Conservation (phyloP, 1,140 invertebrate genomes). For the Parasteatoda tepidariorum region DNA sequence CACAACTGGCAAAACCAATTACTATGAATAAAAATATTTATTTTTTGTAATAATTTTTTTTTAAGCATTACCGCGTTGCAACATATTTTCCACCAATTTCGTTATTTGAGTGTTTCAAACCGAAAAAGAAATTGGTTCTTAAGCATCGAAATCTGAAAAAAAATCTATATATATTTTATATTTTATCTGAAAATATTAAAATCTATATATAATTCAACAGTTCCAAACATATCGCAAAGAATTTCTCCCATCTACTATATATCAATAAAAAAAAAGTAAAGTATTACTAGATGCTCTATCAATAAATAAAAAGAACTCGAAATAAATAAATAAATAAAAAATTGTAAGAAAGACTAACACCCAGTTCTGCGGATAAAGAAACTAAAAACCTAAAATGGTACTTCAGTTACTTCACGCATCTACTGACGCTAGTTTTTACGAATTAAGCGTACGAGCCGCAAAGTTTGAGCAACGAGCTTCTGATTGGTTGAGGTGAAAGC, state of each 20-base stretch:
- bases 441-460: conserved; percentile 55
- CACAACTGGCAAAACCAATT: too few species aligned
- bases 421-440: conserved; percentile 7
- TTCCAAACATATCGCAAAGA: neutral
- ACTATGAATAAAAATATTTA: too few species aligned
- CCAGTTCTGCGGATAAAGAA: neutral
- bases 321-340: neutral
- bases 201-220: conserved; percentile 28
- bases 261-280: neutral
- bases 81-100: too few species aligned
- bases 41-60: too few species aligned
- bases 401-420: conserved; percentile 5
- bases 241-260: neutral
- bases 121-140: too few species aligned
- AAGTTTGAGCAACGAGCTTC: conserved; percentile 30
- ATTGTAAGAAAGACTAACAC: conserved; percentile 10
- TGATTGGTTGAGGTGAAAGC: conserved; percentile 44
- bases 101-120: too few species aligned
- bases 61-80: too few species aligned
- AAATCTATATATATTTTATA: neutral
- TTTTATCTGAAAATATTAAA: conserved; percentile 17
- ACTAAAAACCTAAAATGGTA: conserved; percentile 19
- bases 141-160: neutral
- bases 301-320: conserved; percentile 25
- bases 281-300: neutral